Evolutionary conservation across 2,113 vertebrate genomes (phyloP), one percentile per base, ranked within the genome.

Genomic region (Gavia stellata): DNA sequence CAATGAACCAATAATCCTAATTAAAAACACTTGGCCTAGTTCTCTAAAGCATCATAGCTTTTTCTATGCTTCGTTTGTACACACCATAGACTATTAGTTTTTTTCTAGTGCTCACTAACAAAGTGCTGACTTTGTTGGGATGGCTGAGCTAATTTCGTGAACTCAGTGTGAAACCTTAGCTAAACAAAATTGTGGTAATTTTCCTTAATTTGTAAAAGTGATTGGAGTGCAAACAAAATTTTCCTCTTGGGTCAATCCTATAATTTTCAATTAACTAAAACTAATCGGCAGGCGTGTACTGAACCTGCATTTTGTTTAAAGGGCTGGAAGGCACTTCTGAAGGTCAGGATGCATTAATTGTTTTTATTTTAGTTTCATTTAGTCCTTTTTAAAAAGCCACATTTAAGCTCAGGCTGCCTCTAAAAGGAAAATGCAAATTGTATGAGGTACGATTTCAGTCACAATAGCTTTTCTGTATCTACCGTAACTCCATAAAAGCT

Each of bases 201-300:
- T 98, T 98, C 98, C 97, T 98, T 98, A 98, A 98, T 98, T 98
- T 98, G 98, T 98, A 98, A 98, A 98, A 98, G 98, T 98, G 98
- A 98, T 98, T 98, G 98, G 98, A 98, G 98, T 98, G 98, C 98
- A 98, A 98, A 98, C 98, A 98, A 98, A 98, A 98, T 98, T 98
- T 98, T 98, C 98, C 98, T 98, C 98, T 97, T 98, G 98, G 98
- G 98, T 98, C 98, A 98, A 98, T 98, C 98, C 98, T 98, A 98
- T 98, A 98, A 98, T 98, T 98, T 98, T 98, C 98, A 98, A 98
- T 98, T 98, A 98, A 98, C 98, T 98, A 98, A 98, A 98, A 98
- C 98, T 98, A 98, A 98, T 98, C 96, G 97, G 85, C 97, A 98
- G 96, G 97, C 96, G 80, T 97, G 94, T 97, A 98, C 96, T 96